Base-by-base conservation (phyloP, 2,888 invertebrate species). In the Cecidostiba fungosa region DNA sequence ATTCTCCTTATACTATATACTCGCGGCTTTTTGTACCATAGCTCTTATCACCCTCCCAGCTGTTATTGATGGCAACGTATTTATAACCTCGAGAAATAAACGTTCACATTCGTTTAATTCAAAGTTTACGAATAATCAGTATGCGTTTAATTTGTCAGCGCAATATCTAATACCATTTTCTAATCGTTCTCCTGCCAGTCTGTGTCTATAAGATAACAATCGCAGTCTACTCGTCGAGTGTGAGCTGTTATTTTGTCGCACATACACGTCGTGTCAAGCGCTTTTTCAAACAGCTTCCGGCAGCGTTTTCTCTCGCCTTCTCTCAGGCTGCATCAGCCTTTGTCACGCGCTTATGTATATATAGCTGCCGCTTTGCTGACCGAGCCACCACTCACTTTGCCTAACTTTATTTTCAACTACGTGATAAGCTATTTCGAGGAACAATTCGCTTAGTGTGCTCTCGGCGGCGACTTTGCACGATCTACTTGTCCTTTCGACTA, bases 381-480 rank as follows among this genome's bases (percentile, higher is more conserved):
- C 78, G 50, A 79, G 32, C 79, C 26, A 50, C 79, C 26, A 50
- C 70, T 79, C 59, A 54, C 74, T 79, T 72, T 74, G 50, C 66
- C 23, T 84, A 82, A 85, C 70, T 79, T 82, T 76, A 85, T 85
- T 85, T 82, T 62, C 82, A 76, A 76, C 85, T 83, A 79, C 82
- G 82, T 83, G 77, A 83, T 79, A 82, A 83, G 82, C 79, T 76
- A 79, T 82, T 85, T 86, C 86, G 87, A 88, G 89, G 88, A 89
- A 89, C 88, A 89, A 89, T 90, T 90, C 88, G 87, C 69, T 82
- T 59, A 66, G 43, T 74, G 79, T 74, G 79, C 88, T 88, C 74
- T 86, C 85, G 3, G 3, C 54, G 86, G 88, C 86, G 87, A 89
- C 88, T 90, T 85, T 59, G 54, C 84, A 50, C 85, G 74, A 54